Base-by-base conservation (phyloP, 2,113 vertebrate species). In the Neogale vison region DNA sequence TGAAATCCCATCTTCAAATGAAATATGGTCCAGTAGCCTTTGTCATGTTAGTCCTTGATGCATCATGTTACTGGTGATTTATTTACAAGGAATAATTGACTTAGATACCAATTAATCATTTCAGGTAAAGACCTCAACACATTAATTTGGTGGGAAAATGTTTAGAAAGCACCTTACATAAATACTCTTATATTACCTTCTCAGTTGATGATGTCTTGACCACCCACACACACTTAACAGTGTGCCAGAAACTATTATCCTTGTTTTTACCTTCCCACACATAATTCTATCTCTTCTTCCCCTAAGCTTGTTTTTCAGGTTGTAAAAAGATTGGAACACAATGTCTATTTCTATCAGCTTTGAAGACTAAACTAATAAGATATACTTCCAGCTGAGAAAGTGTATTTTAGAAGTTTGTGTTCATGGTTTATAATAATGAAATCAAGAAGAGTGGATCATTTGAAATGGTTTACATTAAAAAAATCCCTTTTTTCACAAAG, bases 301-400 rank as follows among this genome's bases (percentile, higher is more conserved):
- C n/a, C 1, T 71, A 71, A 93, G 9, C 55, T 96, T 95, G 31
- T 69, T 97, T 98, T 83, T 97, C 87, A 97, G 0, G 17, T 11
- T 1, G 1, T 57, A 23, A 36, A 96, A 89, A 74, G 90, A 92
- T 83, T 84, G 42, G 93, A 96, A 97, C 52, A 95, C 39, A 89
- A 59, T 59, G 14, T 97, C 95, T 96, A 82, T 97, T 98, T 94
- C 82, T 95, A 91, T 93, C 95, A 98, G 42, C 26, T 39, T 87
- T 76, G 87, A 87, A 83, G 55, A 63, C 29, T 69, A 79, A 95
- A 72, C 47, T 92, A 88, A 80, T 92, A 92, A 80, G n/a, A 88
- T 83, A 86, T n/a, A 91, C 31, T 93, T 97, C 45, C 77, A 93
- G 77, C 86, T 93, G 50, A 96, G 89, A 97, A 95, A 92, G 26